Evolutionary conservation across 2,797 vertebrate species (phyloP).

Genomic region (Neolamprologus multifasciatus): DNA sequence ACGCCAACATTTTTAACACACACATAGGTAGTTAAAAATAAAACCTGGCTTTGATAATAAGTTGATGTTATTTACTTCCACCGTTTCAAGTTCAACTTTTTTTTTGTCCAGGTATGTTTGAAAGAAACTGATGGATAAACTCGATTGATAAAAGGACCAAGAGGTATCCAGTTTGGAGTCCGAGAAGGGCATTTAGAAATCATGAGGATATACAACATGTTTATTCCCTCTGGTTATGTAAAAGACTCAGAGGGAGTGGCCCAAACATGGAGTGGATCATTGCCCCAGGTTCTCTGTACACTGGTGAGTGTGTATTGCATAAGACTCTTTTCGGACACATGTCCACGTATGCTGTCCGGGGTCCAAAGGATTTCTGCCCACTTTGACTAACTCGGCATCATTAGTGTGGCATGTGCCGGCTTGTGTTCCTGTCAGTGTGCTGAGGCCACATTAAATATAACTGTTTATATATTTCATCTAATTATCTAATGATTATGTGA

Average conservation of each 20-base stretch:
- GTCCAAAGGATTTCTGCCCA: conserved; percentile 22
- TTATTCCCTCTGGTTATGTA: conserved; percentile 46
- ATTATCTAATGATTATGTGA: not conserved
- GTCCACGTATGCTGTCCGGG: conserved; percentile 13
- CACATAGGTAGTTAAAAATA: not conserved
- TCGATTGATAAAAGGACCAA: not conserved
- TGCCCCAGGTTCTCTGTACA: conserved; percentile 29
- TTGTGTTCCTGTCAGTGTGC: not conserved
- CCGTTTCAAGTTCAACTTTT: not conserved
- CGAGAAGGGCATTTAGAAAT: conserved; percentile 31
- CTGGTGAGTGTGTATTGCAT: conserved; percentile 36
- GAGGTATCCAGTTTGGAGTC: not conserved
- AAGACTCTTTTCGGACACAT: conserved; percentile 56
- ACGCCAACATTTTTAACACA: not conserved
- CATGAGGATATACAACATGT: conserved; percentile 6
- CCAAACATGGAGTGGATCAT: conserved; percentile 32
- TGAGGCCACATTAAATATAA: not conserved
- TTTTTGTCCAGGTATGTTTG: not conserved
- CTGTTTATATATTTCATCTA: not conserved
- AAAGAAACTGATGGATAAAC: not conserved
- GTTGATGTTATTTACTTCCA: not conserved
- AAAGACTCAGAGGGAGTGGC: conserved; percentile 42
- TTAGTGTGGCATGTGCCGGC: not conserved
- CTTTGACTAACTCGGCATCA: not conserved
- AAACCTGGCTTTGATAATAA: not conserved